Base-by-base conservation (phyloP, 23 tunicate genomes). In the Styela clava region DNA sequence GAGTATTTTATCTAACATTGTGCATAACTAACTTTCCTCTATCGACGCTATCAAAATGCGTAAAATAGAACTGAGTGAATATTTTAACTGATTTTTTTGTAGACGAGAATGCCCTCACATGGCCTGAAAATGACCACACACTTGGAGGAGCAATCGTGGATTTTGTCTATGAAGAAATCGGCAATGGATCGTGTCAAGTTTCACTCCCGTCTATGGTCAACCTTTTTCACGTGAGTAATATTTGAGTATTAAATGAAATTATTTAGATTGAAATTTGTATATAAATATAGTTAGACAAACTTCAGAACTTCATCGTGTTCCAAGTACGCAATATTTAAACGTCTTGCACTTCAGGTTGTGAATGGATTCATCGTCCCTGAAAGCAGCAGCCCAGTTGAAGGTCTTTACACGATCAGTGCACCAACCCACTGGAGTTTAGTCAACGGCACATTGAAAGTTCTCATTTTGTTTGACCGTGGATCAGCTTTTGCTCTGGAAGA, bases 111-210 rank as follows among this genome's bases (percentile, higher is more conserved):
- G 56, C 56, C 7, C 56, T 44, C 56, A 44, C 77, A 21, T 76
- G 81, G 81, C 33, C 52, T 21, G 65, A 76, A 56, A 76, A 76
- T 56, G 52, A 35, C 16, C 32, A 76, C 31, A 36, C 65, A 7
- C 27, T 22, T 76, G 81, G 65, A 33, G 81, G 81, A n/a, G 64
- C 81, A 9, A 52, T 76, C 32, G 81, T 76, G 12, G 62, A 76
- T 21, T 44, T 76, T 19, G 33, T 56, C n/a, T 44, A 76, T 30
- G 62, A 26, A 22, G 33, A 23, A 44, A 16, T 76, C 26, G 81
- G 65, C 9, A 25, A 76, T 51, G 81, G 81, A 76, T 35, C 62
- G 0, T 76, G 81, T 29, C 28, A 20, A 21, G 63, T 76, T 28
- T 16, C 7, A 20, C 81, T 76, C 27, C 81, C 81, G 20, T 52